phyloP scores from a whole-genome alignment of 1,140 invertebrate species.

The Ganaspis sp. region DNA sequence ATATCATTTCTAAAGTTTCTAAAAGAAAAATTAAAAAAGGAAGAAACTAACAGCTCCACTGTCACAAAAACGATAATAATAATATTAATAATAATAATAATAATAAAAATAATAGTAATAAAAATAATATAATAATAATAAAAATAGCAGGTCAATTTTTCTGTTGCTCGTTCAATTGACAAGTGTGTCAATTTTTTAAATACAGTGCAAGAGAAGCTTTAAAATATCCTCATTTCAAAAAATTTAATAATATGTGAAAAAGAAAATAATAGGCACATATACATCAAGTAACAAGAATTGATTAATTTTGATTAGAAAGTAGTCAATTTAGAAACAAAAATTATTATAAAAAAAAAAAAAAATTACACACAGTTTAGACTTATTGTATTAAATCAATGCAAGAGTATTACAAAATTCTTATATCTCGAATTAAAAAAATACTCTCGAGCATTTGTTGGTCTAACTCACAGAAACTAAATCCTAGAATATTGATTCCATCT shows the following conservation, averaged over 20 bases:
- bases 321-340: background rate
- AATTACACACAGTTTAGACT: background rate
- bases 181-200: conserved; percentile 5
- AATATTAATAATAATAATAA: background rate
- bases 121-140: background rate
- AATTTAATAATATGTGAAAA: background rate
- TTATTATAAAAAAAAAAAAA: background rate
- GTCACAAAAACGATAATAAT: background rate
- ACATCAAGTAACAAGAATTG: no score
- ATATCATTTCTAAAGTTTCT: background rate
- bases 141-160: no score
- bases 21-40: background rate
- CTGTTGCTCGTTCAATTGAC: background rate
- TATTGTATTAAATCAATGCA: background rate
- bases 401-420: background rate
- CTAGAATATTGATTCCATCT: no score
- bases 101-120: no score
- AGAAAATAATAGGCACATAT: background rate
- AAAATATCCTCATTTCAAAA: background rate
- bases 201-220: background rate
- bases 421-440: background rate
- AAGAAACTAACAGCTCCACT: background rate
- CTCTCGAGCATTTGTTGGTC: background rate
- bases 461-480: no score
- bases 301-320: background rate